These are phyloP conservation scores for Anser cygnoides DNA, from an alignment of 2,113 vertebrate species.

Conservation along the genomic window DNA sequence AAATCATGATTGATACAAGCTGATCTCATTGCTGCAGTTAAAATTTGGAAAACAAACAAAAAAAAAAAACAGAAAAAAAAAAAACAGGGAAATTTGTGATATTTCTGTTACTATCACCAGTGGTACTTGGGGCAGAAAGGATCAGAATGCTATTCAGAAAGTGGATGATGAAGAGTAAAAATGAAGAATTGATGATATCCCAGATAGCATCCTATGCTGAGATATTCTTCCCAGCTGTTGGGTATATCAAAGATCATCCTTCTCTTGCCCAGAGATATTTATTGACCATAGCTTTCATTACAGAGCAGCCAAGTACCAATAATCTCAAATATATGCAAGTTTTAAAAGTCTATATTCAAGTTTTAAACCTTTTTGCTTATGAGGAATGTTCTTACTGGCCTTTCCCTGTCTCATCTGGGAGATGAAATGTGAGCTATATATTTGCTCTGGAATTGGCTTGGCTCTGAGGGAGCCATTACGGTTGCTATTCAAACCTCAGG, in stretches of 20 bases:
- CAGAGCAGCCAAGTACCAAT: slow-evolving; percentile 57
- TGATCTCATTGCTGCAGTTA: not conserved
- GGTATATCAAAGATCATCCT: not conserved
- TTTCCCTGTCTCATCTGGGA: slow-evolving; percentile 71
- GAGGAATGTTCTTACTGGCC: slow-evolving; percentile 66
- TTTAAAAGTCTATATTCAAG: slow-evolving; percentile 61
- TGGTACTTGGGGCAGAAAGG: not conserved
- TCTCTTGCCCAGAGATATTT: slow-evolving; percentile 41
- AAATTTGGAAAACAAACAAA: not conserved
- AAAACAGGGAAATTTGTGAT: not conserved
- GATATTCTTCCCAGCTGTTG: not conserved
- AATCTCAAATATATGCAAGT: slow-evolving; percentile 57
- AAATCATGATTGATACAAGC: not conserved
- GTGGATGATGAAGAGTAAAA: not conserved
- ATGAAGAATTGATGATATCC: not conserved
- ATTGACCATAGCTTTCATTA: slow-evolving; percentile 53
- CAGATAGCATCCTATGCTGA: not conserved
- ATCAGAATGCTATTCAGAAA: not conserved
- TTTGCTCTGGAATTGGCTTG: slow-evolving; percentile 44
- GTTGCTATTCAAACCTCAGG: slow-evolving; percentile 59
- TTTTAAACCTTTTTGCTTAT: slow-evolving; percentile 66
- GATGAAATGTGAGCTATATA: slow-evolving; percentile 52
- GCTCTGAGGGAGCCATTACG: slow-evolving; percentile 57
- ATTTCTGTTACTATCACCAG: not conserved
- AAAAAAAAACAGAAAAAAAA: not conserved